A percentile compares a stretch with the other conserved stretches of the same genome.
phyloP scores from a whole-genome alignment of 1,140 invertebrate species.

The Microplitis demolitor region DNA sequence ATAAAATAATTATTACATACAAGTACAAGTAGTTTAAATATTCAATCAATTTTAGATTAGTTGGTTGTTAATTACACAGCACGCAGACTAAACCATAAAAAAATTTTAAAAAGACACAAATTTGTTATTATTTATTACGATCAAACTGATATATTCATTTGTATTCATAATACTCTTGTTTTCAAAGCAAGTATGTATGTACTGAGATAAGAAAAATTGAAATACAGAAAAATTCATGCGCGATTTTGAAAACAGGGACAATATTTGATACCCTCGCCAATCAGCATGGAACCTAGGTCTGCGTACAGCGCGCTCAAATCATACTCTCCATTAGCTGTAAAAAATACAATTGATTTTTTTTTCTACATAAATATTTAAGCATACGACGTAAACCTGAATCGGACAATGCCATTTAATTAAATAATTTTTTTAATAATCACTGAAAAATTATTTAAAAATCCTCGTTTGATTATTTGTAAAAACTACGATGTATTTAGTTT shows the following conservation, averaged over 20 bases:
- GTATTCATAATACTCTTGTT: too few relatives aligned
- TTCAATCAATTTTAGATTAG: neutral
- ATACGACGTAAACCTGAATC: neutral
- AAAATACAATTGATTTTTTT: slow-evolving; percentile 37
- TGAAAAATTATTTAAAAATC: too few relatives aligned
- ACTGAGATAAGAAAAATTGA: neutral
- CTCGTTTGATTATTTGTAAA: too few relatives aligned
- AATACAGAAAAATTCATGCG: slow-evolving; percentile 18
- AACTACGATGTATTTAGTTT: too few relatives aligned
- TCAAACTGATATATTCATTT: too few relatives aligned
- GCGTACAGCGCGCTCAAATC: slow-evolving; percentile 75
- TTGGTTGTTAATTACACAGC: neutral
- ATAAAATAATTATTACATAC: neutral
- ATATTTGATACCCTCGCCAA: slow-evolving; percentile 68
- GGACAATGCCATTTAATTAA: too few relatives aligned
- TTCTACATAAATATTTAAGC: neutral
- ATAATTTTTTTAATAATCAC: too few relatives aligned
- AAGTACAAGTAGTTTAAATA: neutral
- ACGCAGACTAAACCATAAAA: slow-evolving; percentile 6
- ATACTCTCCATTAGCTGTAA: slow-evolving; percentile 77
- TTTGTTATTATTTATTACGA: too few relatives aligned
- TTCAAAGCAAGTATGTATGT: too few relatives aligned
- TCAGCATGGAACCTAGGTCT: slow-evolving; percentile 71
- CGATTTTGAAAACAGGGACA: slow-evolving; percentile 40
- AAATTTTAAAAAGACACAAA: neutral